Evolutionary conservation across 1,140 invertebrate species (phyloP).

Genomic region (Calephelis nemesis): DNA sequence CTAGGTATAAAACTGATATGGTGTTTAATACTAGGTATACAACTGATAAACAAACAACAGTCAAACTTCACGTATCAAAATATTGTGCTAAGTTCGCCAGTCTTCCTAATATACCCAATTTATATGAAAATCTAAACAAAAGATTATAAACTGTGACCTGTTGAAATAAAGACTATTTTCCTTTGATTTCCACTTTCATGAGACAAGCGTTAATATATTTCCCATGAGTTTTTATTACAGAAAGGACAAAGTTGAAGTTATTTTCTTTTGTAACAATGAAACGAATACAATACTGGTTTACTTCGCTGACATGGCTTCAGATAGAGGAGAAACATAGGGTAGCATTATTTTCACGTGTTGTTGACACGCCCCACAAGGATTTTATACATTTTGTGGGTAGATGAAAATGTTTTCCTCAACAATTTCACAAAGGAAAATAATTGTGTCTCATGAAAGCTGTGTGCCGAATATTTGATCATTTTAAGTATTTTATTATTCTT

Average conservation of each 20-base stretch:
- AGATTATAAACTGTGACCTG: background rate
- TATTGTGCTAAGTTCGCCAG: background rate
- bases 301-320: conserved; percentile 8
- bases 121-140: background rate
- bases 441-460: too few species aligned
- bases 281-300: conserved; percentile 11
- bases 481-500: too few species aligned
- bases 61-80: background rate
- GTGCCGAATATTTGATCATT: too few species aligned
- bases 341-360: conserved; percentile 1
- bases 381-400: background rate
- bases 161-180: background rate
- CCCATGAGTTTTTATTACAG: conserved; percentile 7
- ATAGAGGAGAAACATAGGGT: background rate
- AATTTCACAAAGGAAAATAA: background rate
- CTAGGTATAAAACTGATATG: background rate
- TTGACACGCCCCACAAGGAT: background rate
- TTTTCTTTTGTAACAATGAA: conserved; percentile 14
- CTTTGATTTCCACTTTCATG: background rate
- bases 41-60: too few species aligned
- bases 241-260: conserved; percentile 13
- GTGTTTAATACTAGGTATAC: background rate
- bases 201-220: background rate
- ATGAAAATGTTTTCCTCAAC: background rate
- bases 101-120: background rate